Conservation (phyloP, 2,113 vertebrate species). For the Hyperopisus bebe region DNA sequence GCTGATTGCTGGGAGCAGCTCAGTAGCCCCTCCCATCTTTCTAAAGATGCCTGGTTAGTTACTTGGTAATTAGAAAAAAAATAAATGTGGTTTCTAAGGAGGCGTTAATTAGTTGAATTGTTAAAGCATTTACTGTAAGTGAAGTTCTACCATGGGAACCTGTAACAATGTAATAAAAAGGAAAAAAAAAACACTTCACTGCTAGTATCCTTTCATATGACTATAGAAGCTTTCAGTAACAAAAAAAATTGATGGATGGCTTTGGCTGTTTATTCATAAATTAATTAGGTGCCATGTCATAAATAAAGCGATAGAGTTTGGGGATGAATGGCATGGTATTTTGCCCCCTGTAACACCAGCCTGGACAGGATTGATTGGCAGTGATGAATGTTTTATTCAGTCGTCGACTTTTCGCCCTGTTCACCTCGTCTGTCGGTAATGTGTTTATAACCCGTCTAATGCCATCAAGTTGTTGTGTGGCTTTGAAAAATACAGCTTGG, state of each 20-base stretch:
- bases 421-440: background rate
- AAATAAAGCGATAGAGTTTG: slow-evolving; percentile 6
- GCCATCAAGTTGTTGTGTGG: background rate
- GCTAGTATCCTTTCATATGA: background rate
- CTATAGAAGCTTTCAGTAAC: background rate
- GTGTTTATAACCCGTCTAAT: background rate
- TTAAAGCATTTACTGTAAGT: background rate
- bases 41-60: slow-evolving; percentile 49
- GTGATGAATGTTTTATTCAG: slow-evolving; percentile 9
- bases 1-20: slow-evolving; percentile 21
- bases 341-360: background rate
- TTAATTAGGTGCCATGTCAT: background rate
- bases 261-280: slow-evolving; percentile 17
- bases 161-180: background rate
- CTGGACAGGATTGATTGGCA: slow-evolving; percentile 11
- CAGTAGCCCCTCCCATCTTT: slow-evolving; percentile 26
- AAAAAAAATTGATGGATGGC: slow-evolving; percentile 8
- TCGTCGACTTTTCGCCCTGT: background rate
- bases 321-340: background rate
- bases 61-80: slow-evolving; percentile 57
- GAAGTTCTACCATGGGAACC: background rate
- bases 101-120: background rate
- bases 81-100: background rate
- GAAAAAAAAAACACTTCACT: background rate
- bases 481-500: background rate